These are phyloP conservation scores for Apodemia duryi DNA, from an alignment of 2,888 invertebrate genomes.

Conservation along the genomic window DNA sequence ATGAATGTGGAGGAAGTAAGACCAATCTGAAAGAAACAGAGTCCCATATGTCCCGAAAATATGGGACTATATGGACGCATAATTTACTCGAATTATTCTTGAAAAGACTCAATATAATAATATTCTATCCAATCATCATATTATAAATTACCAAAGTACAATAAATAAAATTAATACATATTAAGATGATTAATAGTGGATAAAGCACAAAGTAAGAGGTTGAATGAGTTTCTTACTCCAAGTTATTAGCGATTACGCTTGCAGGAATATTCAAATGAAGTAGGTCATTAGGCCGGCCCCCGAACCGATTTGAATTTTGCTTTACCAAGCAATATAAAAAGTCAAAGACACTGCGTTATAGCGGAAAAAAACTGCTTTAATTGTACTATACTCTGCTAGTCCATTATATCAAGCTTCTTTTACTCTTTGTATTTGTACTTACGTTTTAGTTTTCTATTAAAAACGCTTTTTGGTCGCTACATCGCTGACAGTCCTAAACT, in stretches of 20 bases:
- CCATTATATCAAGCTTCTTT: background rate
- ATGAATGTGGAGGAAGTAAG: too few species aligned
- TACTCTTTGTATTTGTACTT: too few species aligned
- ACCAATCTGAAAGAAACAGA: too few species aligned
- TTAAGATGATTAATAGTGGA: background rate
- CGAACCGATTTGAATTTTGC: background rate
- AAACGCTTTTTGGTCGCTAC: too few species aligned
- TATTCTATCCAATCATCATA: too few species aligned
- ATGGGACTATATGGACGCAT: too few species aligned
- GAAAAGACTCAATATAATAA: too few species aligned
- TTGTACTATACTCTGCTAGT: background rate
- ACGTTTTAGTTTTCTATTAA: too few species aligned
- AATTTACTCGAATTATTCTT: too few species aligned
- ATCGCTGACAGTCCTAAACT: too few species aligned
- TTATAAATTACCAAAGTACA: too few species aligned
- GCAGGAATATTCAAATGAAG: background rate
- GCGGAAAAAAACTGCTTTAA: background rate
- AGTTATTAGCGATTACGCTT: background rate
- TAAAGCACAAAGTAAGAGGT: background rate
- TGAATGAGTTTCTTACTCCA: background rate
- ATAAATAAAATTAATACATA: background rate
- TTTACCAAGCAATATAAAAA: background rate
- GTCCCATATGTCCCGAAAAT: too few species aligned
- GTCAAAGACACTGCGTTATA: background rate
- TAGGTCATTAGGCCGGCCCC: background rate